phyloP scores from a whole-genome alignment of 2,888 invertebrate species.

The Odontomyia ornata region DNA sequence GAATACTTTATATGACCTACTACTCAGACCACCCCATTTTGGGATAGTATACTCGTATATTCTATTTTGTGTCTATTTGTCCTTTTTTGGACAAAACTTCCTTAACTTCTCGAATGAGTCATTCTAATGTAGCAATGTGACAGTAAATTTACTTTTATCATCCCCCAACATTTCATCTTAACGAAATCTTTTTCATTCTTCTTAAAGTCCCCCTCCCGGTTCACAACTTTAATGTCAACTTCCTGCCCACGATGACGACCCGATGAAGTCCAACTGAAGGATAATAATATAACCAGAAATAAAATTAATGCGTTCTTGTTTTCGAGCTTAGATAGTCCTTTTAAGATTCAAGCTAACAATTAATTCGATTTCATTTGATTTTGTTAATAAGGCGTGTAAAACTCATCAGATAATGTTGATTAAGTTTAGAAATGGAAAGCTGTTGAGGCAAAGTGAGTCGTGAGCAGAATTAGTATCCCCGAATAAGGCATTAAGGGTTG shows the following conservation, averaged over 20 bases:
- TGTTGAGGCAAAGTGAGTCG: no score
- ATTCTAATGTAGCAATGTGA: not conserved
- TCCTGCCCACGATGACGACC: not conserved
- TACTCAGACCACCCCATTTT: not conserved
- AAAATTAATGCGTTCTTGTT: slow-evolving; percentile 23
- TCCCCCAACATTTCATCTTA: not conserved
- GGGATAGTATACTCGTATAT: not conserved
- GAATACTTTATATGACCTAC: slow-evolving; percentile 7
- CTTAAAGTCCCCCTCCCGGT: no score
- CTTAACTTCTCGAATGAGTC: not conserved
- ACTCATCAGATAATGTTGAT: no score
- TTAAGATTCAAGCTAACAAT: not conserved
- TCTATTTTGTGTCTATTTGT: not conserved
- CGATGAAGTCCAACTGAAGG: not conserved
- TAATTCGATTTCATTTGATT: slow-evolving; percentile 14
- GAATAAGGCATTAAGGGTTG: no score
- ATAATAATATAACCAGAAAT: slow-evolving; percentile 12
- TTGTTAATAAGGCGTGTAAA: slow-evolving; percentile 3
- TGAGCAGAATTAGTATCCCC: no score
- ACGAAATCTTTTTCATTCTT: not conserved
- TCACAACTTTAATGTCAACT: no score
- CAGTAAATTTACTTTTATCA: slow-evolving; percentile 13
- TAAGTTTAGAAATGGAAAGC: no score
- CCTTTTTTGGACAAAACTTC: no score
- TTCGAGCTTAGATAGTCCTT: not conserved